Evolutionary conservation across 2,888 invertebrate genomes (phyloP), one percentile per base, ranked within the genome.

Genomic region (Molorchus minor): DNA sequence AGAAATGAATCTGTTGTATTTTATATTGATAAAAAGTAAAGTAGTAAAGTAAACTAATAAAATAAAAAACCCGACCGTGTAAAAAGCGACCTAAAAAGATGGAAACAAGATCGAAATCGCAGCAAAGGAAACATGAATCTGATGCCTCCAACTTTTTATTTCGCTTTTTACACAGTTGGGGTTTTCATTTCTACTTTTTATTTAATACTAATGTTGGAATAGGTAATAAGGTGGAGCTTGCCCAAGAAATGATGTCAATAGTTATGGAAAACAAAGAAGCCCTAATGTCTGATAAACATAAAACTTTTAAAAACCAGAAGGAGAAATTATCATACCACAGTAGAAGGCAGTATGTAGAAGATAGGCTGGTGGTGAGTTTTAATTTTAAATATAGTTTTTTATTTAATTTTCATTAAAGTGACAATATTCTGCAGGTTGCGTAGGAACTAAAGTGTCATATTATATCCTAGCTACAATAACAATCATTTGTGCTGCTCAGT

Each of bases 171-270:
- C 8, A 25, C 8, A 25, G 4, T 25, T 5, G 8, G 4, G 8
- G 33, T 33, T 3, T n/a, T 33, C n/a, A 33, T 10, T 33, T 10
- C 8, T 33, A 33, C n/a, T 33, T 10, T 33, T 33, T 3, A 33
- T 3, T 3, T n/a, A 12, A 33, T n/a, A 7, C 33, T 33, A n/a
- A 7, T 10, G 3, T 33, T 3, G 12, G 3, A 10, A 3, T 33
- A 61, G 68, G 70, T 30, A 59, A 54, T 25, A 52, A 51, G 35
- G 40, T 72, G 7, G 69, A 71, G 35, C 57, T 74, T 12, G 20
- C 53, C n/a, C 60, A 74, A 49, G 75, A 78, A 65, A 70, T 77
- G 61, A 56, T 66, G 47, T 63, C 69, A 10, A 72, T 76, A 53
- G 58, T 77, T n/a, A 55, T 46, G 16, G 67, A 69, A 19, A 74